Evolutionary conservation across 2,888 invertebrate species (phyloP), one percentile per base, ranked within the genome.

Genomic region (Hermodice carunculata): DNA sequence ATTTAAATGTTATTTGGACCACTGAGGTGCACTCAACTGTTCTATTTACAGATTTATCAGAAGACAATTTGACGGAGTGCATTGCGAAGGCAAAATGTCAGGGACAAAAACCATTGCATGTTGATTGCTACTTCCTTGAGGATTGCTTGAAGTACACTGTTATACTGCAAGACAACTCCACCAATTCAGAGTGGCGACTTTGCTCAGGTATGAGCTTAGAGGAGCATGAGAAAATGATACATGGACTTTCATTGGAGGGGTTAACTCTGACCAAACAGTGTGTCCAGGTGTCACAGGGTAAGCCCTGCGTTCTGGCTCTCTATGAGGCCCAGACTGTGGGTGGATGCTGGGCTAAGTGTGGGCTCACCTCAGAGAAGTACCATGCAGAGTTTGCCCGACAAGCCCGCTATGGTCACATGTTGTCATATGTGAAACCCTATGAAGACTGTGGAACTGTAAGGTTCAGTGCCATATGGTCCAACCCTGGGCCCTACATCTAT

Each of bases 1-100:
- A 63, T 37, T 70, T 78, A 32, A 78, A 74, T 58, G 46, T 76
- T 11, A 60, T 78, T 24, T 77, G 77, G 76, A 61, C 53, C 4
- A 68, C 67, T 26, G 56, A 48, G 24, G 40, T 40, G 28, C 34
- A 52, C 19, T 31, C 24, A 22, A 32, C 19, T 6, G 14, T 19
- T 22, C 5, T n/a, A n/a, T n/a, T n/a, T n/a, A n/a, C n/a, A n/a
- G n/a, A n/a, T n/a, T n/a, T n/a, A n/a, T n/a, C n/a, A n/a, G n/a
- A n/a, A n/a, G n/a, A n/a, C n/a, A n/a, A n/a, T n/a, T n/a, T n/a
- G n/a, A n/a, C n/a, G n/a, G n/a, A n/a, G n/a, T n/a, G n/a, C n/a
- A n/a, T n/a, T n/a, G n/a, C n/a, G n/a, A n/a, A n/a, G n/a, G n/a
- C n/a, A n/a, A n/a, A n/a, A n/a, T n/a, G n/a, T n/a, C n/a, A n/a